Conservation (phyloP, 2,113 vertebrate species). For the Danio rerio region GRCz12tu NC_133200.1:12091001-12091500, state of each 20-base stretch:
- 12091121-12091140: too few species aligned
- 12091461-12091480: background rate
- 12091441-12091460: background rate
- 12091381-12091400: too few species aligned
- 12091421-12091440: background rate
- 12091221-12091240: background rate
- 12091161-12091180: background rate
- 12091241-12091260: background rate
- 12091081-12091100: too few species aligned
- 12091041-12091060: background rate
- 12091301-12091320: background rate
- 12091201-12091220: background rate
- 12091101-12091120: too few species aligned
- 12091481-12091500: background rate
- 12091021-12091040: constrained; percentile 53
- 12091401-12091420: too few species aligned
- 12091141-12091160: too few species aligned
- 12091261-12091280: background rate
- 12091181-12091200: background rate
- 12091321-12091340: background rate
- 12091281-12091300: background rate
- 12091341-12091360: background rate
- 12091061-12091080: background rate
- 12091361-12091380: background rate
- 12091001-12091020: constrained; percentile 49